Conservation (phyloP, 1,140 invertebrate genomes). For the Stegodyphus mimosarum region DNA sequence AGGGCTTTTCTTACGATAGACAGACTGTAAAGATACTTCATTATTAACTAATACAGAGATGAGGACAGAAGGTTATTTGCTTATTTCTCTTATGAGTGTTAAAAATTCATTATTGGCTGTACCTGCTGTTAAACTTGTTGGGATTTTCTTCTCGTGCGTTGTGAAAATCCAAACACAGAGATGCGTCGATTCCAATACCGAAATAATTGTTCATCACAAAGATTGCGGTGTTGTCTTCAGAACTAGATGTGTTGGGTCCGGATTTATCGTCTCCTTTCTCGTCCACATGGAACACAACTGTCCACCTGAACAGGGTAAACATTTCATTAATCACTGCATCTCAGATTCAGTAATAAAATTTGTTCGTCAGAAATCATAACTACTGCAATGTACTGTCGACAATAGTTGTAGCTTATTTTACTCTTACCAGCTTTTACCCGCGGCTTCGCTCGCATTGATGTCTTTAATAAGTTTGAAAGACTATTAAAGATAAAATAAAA, state of each 20-base stretch:
- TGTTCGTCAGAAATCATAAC: neutral
- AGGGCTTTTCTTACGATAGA: no score
- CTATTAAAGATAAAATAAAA: no score
- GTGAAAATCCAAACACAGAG: conserved; percentile 98
- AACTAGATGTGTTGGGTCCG: conserved; percentile 77
- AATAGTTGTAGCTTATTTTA: no score
- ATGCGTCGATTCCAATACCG: conserved; percentile 99
- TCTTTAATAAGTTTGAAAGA: no score
- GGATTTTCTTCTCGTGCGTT: conserved; percentile 95
- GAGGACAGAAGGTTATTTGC: no score
- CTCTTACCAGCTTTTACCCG: no score
- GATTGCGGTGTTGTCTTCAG: conserved; percentile 98
- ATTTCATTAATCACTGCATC: neutral
- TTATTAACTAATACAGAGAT: no score
- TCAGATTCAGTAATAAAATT: neutral
- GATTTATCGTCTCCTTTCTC: conserved; percentile 80
- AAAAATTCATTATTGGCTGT: neutral
- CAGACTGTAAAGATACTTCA: no score
- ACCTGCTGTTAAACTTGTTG: conserved; percentile 95
- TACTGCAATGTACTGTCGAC: no score
- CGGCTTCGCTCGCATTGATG: no score
- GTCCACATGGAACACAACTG: conserved; percentile 93
- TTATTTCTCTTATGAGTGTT: no score
- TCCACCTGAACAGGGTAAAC: conserved; percentile 70
- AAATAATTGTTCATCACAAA: conserved; percentile 99